A percentile compares a stretch with the other conserved stretches of the same genome.
Evolutionary conservation across 2,888 invertebrate genomes (phyloP).

Genomic region (Sinopyrophorus schimmeli): DNA sequence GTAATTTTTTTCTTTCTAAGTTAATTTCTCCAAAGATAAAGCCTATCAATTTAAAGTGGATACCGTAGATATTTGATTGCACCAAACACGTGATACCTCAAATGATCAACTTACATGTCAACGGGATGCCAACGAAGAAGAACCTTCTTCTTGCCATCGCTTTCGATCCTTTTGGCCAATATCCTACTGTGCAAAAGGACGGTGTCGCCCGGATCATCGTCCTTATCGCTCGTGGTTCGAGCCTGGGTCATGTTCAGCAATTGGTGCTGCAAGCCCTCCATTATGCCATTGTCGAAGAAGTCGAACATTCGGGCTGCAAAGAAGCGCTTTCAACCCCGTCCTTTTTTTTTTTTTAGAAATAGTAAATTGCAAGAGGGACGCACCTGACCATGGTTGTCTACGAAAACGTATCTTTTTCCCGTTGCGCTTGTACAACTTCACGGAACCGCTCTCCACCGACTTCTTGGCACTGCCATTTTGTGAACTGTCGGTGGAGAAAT

Average conservation of each 20-base stretch:
- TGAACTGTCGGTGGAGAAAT: conserved; percentile 73
- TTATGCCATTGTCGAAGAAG: conserved; percentile 89
- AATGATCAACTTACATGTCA: conserved; percentile 74
- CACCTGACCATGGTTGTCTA: conserved; percentile 89
- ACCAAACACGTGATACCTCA: no score
- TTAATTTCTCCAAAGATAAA: no score
- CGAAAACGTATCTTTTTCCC: conserved; percentile 87
- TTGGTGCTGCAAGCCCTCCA: conserved; percentile 89
- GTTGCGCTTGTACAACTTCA: conserved; percentile 81
- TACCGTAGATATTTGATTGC: no score
- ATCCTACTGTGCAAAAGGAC: conserved; percentile 73
- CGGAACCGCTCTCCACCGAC: conserved; percentile 72
- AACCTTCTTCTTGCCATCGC: conserved; percentile 69
- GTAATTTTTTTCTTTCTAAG: no score
- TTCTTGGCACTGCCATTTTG: conserved; percentile 67
- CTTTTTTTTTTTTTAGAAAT: no score
- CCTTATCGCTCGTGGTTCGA: conserved; percentile 66
- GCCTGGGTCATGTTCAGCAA: conserved; percentile 64
- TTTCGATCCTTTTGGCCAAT: conserved; percentile 67
- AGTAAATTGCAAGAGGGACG: neutral
- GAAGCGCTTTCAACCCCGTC: no score
- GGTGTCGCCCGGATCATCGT: conserved; percentile 64
- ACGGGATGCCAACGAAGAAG: conserved; percentile 79
- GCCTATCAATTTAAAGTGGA: no score
- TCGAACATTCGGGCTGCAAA: conserved; percentile 87